Conservation (phyloP, 1,140 invertebrate species). For the Megalopta genalis region DNA sequence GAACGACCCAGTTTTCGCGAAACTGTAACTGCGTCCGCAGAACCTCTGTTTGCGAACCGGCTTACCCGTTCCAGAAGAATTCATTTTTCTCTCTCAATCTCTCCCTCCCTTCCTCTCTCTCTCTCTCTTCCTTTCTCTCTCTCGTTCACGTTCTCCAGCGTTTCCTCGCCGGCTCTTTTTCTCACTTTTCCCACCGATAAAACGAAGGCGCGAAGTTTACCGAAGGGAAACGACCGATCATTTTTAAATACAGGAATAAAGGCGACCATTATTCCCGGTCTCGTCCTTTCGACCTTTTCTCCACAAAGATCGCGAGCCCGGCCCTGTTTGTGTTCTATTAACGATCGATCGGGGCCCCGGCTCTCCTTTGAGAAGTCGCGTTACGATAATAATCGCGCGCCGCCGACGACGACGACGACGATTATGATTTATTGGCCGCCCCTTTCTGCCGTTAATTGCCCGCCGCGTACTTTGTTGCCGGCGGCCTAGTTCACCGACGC, state of each 20-base stretch:
- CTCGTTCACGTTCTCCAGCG: too few species aligned
- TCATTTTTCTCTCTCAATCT: not conserved
- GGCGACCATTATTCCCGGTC: not conserved
- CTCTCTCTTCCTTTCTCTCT: too few species aligned
- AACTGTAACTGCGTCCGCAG: conserved; percentile 10
- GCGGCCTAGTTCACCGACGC: conserved; percentile 36
- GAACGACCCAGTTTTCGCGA: conserved; percentile 6
- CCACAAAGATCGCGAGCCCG: not conserved
- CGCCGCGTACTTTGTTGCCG: conserved; percentile 12
- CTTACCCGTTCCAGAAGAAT: not conserved
- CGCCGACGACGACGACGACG: too few species aligned
- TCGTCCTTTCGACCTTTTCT: not conserved
- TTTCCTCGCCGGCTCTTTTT: too few species aligned
- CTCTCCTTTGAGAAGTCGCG: conserved; percentile 11
- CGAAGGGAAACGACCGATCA: not conserved
- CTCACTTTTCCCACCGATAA: not conserved
- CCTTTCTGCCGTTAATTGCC: conserved; percentile 37
- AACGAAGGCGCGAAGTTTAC: conserved; percentile 31
- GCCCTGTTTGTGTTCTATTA: conserved; percentile 1
- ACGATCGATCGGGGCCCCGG: not conserved
- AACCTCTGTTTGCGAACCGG: not conserved
- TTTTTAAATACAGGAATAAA: conserved; percentile 32
- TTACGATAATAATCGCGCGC: conserved; percentile 41
- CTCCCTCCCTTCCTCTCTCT: too few species aligned
- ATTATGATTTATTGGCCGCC: conserved; percentile 34